Conservation (phyloP, 2,888 invertebrate genomes). For the Ligdia adustata region DNA sequence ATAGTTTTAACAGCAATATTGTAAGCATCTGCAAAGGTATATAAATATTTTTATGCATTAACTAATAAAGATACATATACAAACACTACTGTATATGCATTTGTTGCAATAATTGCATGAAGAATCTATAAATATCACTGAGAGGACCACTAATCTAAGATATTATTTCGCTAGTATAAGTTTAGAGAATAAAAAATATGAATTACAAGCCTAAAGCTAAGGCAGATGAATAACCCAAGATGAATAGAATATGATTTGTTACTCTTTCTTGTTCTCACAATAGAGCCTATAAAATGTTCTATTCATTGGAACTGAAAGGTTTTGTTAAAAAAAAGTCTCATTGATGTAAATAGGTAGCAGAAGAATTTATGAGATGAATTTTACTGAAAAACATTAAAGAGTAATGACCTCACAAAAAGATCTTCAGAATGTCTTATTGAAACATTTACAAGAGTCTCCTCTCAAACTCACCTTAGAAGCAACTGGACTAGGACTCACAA, state of each 20-base stretch:
- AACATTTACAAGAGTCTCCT: conserved; percentile 72
- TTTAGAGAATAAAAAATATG: too few species aligned
- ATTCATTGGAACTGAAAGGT: conserved; percentile 35
- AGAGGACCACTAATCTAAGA: too few species aligned
- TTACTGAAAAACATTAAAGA: conserved; percentile 30
- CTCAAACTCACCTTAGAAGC: conserved; percentile 57
- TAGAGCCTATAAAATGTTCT: conserved; percentile 38
- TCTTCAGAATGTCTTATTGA: conserved; percentile 69
- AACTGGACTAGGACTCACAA: conserved; percentile 68
- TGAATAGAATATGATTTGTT: conserved; percentile 46
- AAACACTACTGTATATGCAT: too few species aligned
- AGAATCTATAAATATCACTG: too few species aligned
- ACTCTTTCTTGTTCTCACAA: conserved; percentile 39
- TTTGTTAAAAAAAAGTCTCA: conserved; percentile 27
- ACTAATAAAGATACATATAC: too few species aligned
- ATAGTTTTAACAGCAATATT: neutral
- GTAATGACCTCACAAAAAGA: conserved; percentile 56
- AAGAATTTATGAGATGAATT: neutral
- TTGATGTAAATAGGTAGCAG: conserved; percentile 18
- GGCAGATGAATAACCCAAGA: conserved; percentile 48
- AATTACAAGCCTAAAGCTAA: conserved; percentile 42
- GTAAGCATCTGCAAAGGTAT: too few species aligned
- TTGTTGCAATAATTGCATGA: too few species aligned
- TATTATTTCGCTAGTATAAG: too few species aligned
- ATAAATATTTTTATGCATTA: too few species aligned